phyloP scores from a whole-genome alignment of 2,113 vertebrate species.

The Pelobates fuscus region DNA sequence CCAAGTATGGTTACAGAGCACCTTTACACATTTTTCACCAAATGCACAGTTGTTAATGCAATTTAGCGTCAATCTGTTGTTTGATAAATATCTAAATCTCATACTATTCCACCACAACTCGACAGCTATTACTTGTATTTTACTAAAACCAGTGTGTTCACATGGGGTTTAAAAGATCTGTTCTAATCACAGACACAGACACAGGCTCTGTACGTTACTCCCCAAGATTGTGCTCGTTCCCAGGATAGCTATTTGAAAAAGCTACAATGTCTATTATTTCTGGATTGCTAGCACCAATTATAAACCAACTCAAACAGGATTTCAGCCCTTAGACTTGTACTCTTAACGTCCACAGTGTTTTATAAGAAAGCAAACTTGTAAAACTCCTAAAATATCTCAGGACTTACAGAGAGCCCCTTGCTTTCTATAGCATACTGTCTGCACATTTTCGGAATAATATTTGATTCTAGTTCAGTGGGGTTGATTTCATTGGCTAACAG shows the following conservation, averaged over 20 bases:
- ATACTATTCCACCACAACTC: too few species aligned
- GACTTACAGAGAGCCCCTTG: conserved; percentile 12
- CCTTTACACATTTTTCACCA: too few species aligned
- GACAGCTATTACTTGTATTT: too few species aligned
- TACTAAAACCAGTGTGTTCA: too few species aligned
- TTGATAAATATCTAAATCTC: too few species aligned
- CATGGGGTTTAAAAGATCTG: neutral
- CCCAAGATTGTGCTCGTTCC: conserved; percentile 19
- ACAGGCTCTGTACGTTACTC: neutral
- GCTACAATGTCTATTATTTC: conserved; percentile 35
- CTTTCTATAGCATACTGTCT: conserved; percentile 30
- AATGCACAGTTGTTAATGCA: too few species aligned
- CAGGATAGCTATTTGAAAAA: conserved; percentile 33
- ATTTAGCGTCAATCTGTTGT: too few species aligned
- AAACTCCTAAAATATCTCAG: conserved; percentile 37
- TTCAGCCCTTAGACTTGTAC: conserved; percentile 7
- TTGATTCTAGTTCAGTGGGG: conserved; percentile 26
- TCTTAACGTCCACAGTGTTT: conserved; percentile 33
- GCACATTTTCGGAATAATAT: conserved; percentile 39
- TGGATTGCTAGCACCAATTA: conserved; percentile 36
- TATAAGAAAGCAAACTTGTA: conserved; percentile 43
- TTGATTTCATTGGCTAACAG: conserved; percentile 39
- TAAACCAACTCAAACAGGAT: conserved; percentile 33
- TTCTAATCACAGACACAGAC: neutral
- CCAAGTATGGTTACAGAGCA: too few species aligned